These are phyloP conservation scores for Gymnorhina tibicen DNA, from an alignment of 2,113 vertebrate species.

Conservation along the genomic window DNA sequence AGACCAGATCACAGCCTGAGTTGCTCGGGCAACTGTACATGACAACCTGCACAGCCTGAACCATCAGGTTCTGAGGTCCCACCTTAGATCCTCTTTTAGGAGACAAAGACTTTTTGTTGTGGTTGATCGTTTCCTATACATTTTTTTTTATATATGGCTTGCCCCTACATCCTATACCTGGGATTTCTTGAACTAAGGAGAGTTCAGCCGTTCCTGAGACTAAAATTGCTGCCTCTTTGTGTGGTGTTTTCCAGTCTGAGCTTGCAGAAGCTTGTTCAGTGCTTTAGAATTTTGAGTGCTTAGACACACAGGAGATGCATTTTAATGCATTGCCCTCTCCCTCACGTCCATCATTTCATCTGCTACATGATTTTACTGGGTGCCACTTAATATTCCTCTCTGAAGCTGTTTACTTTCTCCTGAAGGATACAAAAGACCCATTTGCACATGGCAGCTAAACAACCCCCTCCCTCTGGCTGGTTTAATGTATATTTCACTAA, in stretches of 20 bases:
- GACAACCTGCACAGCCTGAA: not conserved
- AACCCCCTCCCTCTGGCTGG: not conserved
- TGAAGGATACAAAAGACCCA: not conserved
- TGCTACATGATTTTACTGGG: not conserved
- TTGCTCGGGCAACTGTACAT: not conserved
- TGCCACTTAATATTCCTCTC: not conserved
- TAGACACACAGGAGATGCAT: not conserved
- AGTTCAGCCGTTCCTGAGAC: not conserved
- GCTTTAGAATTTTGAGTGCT: not conserved
- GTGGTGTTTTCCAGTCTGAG: not conserved
- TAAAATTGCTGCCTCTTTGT: not conserved
- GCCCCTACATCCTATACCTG: not conserved
- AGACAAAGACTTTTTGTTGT: not conserved
- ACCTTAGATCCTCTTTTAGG: not conserved
- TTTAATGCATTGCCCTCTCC: not conserved
- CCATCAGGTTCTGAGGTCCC: not conserved
- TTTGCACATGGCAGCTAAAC: not conserved
- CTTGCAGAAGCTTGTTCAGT: not conserved
- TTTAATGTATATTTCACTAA: not conserved
- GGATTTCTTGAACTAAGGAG: not conserved
- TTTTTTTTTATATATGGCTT: not conserved
- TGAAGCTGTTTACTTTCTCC: not conserved
- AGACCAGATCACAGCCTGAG: not conserved
- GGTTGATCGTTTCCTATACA: rapidly evolving
- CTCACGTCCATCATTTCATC: not conserved